Evolutionary conservation across 2,113 vertebrate species (phyloP).

Genomic region (Micronisus gabar): DNA sequence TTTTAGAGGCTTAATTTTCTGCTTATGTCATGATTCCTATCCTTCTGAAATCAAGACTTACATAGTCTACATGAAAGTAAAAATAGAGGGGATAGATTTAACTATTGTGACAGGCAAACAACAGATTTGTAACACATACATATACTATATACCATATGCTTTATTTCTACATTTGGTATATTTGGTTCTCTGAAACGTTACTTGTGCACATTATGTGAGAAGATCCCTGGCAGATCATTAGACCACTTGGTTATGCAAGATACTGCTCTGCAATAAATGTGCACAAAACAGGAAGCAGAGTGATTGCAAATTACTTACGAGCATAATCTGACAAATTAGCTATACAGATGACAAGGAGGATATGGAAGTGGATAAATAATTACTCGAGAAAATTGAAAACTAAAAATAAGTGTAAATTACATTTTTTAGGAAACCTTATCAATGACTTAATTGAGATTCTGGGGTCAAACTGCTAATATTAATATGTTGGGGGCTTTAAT

Average conservation of each 20-base stretch:
- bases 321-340: conserved; percentile 50
- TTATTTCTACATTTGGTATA: neutral
- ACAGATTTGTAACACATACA: neutral
- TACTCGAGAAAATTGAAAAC: conserved; percentile 13
- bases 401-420: conserved; percentile 39
- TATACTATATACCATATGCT: neutral
- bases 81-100: neutral
- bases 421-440: neutral
- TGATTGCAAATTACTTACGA: conserved; percentile 53
- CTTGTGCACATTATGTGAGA: neutral
- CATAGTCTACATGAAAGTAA: neutral
- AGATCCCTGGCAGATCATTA: neutral
- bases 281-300: conserved; percentile 42
- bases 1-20: neutral
- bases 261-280: neutral
- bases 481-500: neutral
- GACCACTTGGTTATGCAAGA: conserved; percentile 38
- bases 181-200: neutral
- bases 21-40: neutral
- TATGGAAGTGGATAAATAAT: conserved; percentile 50
- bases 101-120: neutral
- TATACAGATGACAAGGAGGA: conserved; percentile 47
- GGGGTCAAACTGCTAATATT: neutral
- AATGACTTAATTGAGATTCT: neutral
- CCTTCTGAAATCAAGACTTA: neutral